phyloP scores from a whole-genome alignment of 2,113 vertebrate species.

The Guaruba guarouba region DNA sequence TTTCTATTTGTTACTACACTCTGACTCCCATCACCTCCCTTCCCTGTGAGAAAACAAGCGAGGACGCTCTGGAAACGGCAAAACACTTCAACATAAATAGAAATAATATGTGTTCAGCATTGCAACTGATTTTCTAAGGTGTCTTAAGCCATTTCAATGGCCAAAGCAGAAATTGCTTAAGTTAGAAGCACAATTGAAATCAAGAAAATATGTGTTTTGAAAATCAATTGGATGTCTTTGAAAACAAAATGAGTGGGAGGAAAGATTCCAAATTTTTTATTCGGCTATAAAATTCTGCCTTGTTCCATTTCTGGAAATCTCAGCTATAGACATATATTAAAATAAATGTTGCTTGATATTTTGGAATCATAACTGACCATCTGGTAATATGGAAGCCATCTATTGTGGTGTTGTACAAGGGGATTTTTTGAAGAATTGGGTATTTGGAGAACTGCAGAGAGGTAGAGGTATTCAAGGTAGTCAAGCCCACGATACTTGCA shows the following conservation, averaged over 20 bases:
- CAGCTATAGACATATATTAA: neutral
- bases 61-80: neutral
- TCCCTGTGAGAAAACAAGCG: neutral
- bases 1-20: neutral
- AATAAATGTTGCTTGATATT: neutral
- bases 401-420: accelerated
- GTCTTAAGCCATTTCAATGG: neutral
- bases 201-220: neutral
- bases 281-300: neutral
- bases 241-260: neutral
- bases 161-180: neutral
- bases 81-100: neutral
- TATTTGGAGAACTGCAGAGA: neutral
- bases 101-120: neutral
- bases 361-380: neutral
- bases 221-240: neutral
- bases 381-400: accelerated
- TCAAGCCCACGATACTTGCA: accelerated
- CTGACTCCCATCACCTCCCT: neutral
- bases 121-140: neutral
- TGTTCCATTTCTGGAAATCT: neutral
- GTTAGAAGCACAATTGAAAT: neutral
- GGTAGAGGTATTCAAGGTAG: neutral
- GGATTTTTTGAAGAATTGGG: neutral
- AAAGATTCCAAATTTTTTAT: neutral